Evolutionary conservation across 64 coral and sea anemone species (phyloP).

Genomic region (Actinia tenebrosa): DNA sequence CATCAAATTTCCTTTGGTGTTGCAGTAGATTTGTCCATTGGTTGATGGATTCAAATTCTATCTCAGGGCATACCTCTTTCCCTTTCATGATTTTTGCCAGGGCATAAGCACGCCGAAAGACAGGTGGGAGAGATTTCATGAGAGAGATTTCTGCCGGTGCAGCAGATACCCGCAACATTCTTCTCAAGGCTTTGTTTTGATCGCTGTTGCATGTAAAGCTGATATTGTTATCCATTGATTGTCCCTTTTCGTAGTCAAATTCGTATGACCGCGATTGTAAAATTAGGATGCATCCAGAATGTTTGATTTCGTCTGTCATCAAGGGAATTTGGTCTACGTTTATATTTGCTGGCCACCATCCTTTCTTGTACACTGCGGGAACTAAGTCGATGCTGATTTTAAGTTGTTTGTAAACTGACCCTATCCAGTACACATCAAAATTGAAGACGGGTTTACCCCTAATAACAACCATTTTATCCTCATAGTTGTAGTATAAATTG

Average conservation of each 20-base stretch:
- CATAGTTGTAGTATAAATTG: constrained; percentile 38
- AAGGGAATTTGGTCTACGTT: too few species aligned
- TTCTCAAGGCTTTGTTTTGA: background rate
- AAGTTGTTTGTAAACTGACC: constrained; percentile 25
- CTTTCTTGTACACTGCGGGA: too few species aligned
- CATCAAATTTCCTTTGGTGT: too few species aligned
- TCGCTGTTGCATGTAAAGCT: too few species aligned
- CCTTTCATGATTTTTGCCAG: constrained; percentile 36
- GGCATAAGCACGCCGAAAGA: constrained; percentile 39
- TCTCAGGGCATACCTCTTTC: constrained; percentile 25
- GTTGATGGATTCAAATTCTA: constrained; percentile 15
- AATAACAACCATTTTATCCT: constrained; percentile 29
- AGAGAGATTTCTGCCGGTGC: constrained; percentile 35
- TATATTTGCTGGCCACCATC: too few species aligned
- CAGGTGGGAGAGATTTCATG: constrained; percentile 21
- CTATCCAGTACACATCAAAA: constrained; percentile 36
- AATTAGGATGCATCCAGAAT: too few species aligned
- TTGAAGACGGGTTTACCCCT: constrained; percentile 35
- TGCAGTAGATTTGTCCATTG: background rate
- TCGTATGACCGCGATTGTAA: too few species aligned
- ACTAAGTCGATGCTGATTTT: constrained; percentile 26
- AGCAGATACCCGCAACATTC: constrained; percentile 32
- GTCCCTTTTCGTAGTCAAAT: too few species aligned
- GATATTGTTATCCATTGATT: too few species aligned
- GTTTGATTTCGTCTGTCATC: too few species aligned